Percentiles rank a stretch among this genome's conserved stretches.
Conservation (phyloP, 2,797 vertebrate genomes). For the Thalassophryne amazonica region DNA sequence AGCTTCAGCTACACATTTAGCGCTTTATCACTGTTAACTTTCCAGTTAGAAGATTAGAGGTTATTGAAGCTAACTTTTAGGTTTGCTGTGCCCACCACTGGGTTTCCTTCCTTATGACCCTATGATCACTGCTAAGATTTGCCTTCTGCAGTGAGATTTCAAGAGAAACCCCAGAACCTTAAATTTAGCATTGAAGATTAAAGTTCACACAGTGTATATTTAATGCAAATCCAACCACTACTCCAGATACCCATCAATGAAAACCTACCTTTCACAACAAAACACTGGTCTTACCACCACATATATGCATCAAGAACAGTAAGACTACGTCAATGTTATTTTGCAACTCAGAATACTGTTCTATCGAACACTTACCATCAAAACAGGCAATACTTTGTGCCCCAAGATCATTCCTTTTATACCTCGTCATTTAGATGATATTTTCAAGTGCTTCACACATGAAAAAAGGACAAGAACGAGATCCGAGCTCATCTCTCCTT, state of each 20-base stretch:
- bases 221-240: not conserved
- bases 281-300: not conserved
- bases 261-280: not conserved
- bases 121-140: too few species aligned
- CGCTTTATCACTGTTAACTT: too few species aligned
- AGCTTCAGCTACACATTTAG: too few species aligned
- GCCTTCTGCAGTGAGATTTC: too few species aligned
- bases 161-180: too few species aligned
- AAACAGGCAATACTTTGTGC: slow-evolving; percentile 47
- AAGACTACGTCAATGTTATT: not conserved
- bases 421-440: slow-evolving; percentile 63
- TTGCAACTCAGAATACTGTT: slow-evolving; percentile 23
- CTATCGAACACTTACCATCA: slow-evolving; percentile 36
- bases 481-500: slow-evolving; percentile 67
- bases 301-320: too few species aligned
- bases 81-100: too few species aligned
- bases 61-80: too few species aligned
- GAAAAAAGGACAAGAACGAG: slow-evolving; percentile 63
- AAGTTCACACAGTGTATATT: too few species aligned
- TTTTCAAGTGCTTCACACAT: slow-evolving; percentile 60
- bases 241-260: not conserved
- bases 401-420: slow-evolving; percentile 51
- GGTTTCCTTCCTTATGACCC: too few species aligned
- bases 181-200: too few species aligned
- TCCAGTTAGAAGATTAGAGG: too few species aligned